A percentile compares a stretch with the other conserved stretches of the same genome.
These are phyloP conservation scores for Vanessa cardui DNA, from an alignment of 2,888 invertebrate genomes.

Conservation along the genomic window DNA sequence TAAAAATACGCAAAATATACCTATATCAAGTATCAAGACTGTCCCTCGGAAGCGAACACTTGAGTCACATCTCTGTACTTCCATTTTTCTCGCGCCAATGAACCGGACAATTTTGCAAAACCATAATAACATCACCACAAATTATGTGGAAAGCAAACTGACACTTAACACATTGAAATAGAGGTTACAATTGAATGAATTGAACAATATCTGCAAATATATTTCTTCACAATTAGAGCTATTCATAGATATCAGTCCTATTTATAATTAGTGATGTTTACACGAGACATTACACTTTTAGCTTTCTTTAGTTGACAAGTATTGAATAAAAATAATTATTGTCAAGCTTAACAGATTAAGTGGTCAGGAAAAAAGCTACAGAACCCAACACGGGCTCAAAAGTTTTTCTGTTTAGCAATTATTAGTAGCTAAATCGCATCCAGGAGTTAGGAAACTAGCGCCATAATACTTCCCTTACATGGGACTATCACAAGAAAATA, in stretches of 20 bases:
- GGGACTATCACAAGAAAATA: too few relatives aligned
- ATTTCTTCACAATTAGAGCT: constrained; percentile 5
- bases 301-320: background rate
- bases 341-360: too few relatives aligned
- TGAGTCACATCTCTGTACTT: constrained; percentile 56
- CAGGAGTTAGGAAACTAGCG: too few relatives aligned
- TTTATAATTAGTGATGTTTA: background rate
- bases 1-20: constrained; percentile 19
- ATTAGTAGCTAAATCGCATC: too few relatives aligned
- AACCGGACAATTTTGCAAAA: constrained; percentile 46
- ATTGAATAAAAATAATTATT: background rate
- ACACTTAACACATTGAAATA: background rate
- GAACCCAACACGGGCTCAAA: too few relatives aligned
- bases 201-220: background rate
- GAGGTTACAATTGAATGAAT: background rate
- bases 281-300: constrained; percentile 10
- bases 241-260: background rate
- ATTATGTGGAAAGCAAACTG: constrained; percentile 36
- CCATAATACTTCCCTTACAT: too few relatives aligned
- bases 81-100: constrained; percentile 66
- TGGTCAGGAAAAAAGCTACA: too few relatives aligned
- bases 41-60: constrained; percentile 41
- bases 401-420: too few relatives aligned
- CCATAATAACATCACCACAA: constrained; percentile 41
- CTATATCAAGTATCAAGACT: constrained; percentile 56